Percentiles rank a stretch among this genome's conserved stretches.
Evolutionary conservation across 2,888 invertebrate genomes (phyloP).

Genomic region (Carpatolechia fugitivella): DNA sequence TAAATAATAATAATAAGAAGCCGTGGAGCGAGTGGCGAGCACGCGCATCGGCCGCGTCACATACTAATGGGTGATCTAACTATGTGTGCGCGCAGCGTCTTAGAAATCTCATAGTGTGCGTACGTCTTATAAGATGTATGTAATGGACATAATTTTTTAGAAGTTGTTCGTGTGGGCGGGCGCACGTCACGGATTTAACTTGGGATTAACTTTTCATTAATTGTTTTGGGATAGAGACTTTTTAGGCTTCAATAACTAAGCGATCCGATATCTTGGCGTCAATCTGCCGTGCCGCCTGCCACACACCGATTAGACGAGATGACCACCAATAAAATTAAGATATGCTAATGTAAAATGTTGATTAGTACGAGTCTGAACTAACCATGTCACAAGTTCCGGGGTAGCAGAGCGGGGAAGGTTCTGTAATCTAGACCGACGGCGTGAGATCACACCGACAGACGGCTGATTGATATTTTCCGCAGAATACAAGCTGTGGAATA

Average conservation of each 20-base stretch:
- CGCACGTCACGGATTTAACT: slow-evolving; percentile 64
- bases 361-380: not conserved
- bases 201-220: slow-evolving; percentile 63
- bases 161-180: slow-evolving; percentile 68
- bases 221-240: slow-evolving; percentile 53
- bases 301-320: not conserved
- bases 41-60: slow-evolving; percentile 70
- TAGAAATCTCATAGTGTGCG: slow-evolving; percentile 36
- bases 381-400: not conserved
- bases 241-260: slow-evolving; percentile 44
- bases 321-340: slow-evolving; percentile 4
- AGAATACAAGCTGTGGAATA: slow-evolving; percentile 6
- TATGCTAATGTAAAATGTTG: slow-evolving; percentile 1
- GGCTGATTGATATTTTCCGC: slow-evolving; percentile 11
- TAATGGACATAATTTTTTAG: slow-evolving; percentile 55
- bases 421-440: not conserved
- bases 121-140: slow-evolving; percentile 31
- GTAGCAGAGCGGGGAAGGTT: not conserved
- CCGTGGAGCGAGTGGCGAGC: slow-evolving; percentile 76
- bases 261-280: slow-evolving; percentile 35
- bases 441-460: not conserved
- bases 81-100: slow-evolving; percentile 47
- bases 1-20: slow-evolving; percentile 79
- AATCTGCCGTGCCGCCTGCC: not conserved
- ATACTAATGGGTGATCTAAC: slow-evolving; percentile 60